These are phyloP conservation scores for Drosophila villosipedis DNA, from an alignment of 2,888 invertebrate species.

Conservation along the genomic window DNA sequence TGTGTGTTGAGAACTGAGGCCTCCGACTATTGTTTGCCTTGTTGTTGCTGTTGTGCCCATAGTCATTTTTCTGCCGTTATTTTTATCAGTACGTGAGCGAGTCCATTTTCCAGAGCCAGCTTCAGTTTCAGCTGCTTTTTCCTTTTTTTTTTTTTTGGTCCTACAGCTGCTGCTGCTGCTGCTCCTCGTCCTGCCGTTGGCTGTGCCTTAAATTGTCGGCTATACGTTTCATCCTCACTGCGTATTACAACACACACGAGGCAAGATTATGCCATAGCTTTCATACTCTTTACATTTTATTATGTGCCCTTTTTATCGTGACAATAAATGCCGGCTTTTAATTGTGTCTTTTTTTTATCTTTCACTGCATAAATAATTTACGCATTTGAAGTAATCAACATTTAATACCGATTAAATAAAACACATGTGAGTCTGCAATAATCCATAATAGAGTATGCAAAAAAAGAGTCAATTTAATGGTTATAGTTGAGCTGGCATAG, in stretches of 20 bases:
- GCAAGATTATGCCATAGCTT: constrained; percentile 5
- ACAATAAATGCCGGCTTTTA: constrained; percentile 9
- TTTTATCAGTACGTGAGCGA: constrained; percentile 75
- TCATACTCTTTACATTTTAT: constrained; percentile 24
- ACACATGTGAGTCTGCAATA: background rate
- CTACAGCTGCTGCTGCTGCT: constrained; percentile 18
- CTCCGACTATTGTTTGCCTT: constrained; percentile 52
- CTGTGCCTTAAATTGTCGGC: constrained; percentile 62
- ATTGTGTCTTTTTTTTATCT: background rate
- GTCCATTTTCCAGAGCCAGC: constrained; percentile 56
- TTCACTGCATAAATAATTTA: background rate
- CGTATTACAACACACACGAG: constrained; percentile 3
- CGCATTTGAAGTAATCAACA: background rate
- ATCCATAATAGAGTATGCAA: constrained; percentile 1
- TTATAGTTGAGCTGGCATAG: background rate
- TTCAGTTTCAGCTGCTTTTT: constrained; percentile 34
- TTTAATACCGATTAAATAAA: background rate
- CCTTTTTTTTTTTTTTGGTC: constrained; percentile 3
- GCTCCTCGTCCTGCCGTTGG: background rate
- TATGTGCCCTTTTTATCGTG: background rate
- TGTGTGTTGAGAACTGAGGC: constrained; percentile 52
- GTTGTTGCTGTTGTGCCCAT: constrained; percentile 42
- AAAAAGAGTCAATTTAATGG: background rate
- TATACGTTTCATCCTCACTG: constrained; percentile 52
- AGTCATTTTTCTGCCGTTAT: constrained; percentile 77